These are phyloP conservation scores for Idaea straminata DNA, from an alignment of 2,888 invertebrate genomes.

Conservation along the genomic window DNA sequence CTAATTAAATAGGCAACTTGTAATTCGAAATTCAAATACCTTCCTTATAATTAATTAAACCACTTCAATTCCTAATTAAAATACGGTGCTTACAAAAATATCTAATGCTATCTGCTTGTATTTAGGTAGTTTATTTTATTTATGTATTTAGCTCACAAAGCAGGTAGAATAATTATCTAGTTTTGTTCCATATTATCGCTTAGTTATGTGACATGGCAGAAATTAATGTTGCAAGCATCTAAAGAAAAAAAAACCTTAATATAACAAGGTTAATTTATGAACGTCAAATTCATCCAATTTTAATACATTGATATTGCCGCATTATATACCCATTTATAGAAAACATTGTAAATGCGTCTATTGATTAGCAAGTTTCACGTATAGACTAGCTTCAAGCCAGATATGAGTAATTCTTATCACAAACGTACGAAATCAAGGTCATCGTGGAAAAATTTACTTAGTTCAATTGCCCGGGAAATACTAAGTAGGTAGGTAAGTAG, in stretches of 20 bases:
- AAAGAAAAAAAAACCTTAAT: too few relatives aligned
- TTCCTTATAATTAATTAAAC: background rate
- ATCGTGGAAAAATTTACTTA: slow-evolving; percentile 9
- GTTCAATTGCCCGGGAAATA: slow-evolving; percentile 7
- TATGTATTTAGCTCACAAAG: too few relatives aligned
- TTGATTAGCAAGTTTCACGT: background rate
- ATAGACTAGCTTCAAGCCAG: background rate
- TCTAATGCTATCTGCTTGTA: background rate
- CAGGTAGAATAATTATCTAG: too few relatives aligned
- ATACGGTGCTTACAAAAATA: background rate
- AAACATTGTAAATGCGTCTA: background rate
- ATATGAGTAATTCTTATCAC: slow-evolving; percentile 11
- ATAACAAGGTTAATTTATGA: too few relatives aligned
- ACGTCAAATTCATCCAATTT: background rate
- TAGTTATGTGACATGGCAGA: too few relatives aligned
- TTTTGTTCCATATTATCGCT: too few relatives aligned
- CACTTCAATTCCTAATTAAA: background rate
- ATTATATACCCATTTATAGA: background rate
- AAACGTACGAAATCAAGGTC: slow-evolving; percentile 6
- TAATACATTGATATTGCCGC: background rate
- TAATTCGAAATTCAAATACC: slow-evolving; percentile 1
- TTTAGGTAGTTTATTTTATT: background rate
- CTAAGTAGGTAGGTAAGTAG: background rate
- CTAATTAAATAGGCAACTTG: background rate
- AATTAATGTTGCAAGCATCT: too few relatives aligned